These are phyloP conservation scores for Nixonia krombeini DNA, from an alignment of 1,140 invertebrate species.

Conservation along the genomic window DNA sequence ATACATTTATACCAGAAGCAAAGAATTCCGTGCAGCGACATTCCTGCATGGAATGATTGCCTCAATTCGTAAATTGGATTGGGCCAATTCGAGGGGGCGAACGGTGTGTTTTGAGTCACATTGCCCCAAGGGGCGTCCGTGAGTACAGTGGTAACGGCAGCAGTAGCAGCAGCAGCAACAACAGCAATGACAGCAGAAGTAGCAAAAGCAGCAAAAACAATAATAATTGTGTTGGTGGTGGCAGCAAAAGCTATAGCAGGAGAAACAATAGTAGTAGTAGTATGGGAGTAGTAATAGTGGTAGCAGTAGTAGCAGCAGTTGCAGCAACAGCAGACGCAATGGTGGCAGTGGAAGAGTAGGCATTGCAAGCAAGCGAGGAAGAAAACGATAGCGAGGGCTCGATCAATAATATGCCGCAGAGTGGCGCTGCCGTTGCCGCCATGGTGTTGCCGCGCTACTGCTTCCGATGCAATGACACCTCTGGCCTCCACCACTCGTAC, in stretches of 20 bases:
- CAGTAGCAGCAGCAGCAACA: background rate
- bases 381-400: constrained; percentile 20
- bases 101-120: constrained; percentile 8
- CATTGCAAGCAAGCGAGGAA: background rate
- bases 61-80: constrained; percentile 10
- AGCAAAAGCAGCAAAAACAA: too few relatives aligned
- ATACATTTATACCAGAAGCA: too few relatives aligned
- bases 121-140: constrained; percentile 10
- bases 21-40: background rate
- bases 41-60: constrained; percentile 1
- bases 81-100: constrained; percentile 1
- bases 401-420: constrained; percentile 67
- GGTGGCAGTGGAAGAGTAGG: constrained; percentile 1
- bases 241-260: background rate
- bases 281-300: too few relatives aligned
- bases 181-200: background rate
- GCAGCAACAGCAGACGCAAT: background rate
- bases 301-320: background rate
- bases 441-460: constrained; percentile 1
- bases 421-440: constrained; percentile 53
- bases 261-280: background rate
- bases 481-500: background rate
- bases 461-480: constrained; percentile 1
- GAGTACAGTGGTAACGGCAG: constrained; percentile 6
- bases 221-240: too few relatives aligned